These are phyloP conservation scores for Polyergus mexicanus DNA, from an alignment of 1,140 invertebrate species.

Conservation along the genomic window DNA sequence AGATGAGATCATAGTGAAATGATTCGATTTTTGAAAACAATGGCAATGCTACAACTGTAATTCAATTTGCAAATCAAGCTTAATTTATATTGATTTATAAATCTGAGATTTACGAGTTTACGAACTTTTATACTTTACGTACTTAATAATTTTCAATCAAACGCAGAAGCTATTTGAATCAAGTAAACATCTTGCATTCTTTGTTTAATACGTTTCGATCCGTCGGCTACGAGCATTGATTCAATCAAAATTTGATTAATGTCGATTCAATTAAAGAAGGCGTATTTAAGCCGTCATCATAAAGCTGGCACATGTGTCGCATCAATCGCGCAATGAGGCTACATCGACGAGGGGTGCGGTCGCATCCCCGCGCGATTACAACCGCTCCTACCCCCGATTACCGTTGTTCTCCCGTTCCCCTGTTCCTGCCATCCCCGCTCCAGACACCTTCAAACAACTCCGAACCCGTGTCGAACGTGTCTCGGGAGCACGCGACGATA, in stretches of 20 bases:
- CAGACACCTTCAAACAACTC: slow-evolving; percentile 59
- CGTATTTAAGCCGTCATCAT: slow-evolving; percentile 59
- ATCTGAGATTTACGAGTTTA: background rate
- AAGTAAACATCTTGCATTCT: background rate
- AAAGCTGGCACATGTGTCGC: slow-evolving; percentile 55
- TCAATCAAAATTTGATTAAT: slow-evolving; percentile 42
- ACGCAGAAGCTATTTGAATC: slow-evolving; percentile 3
- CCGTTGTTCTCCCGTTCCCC: slow-evolving; percentile 57
- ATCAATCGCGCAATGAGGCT: slow-evolving; percentile 57
- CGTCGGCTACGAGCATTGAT: background rate
- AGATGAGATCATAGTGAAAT: background rate
- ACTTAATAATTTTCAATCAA: slow-evolving; percentile 9
- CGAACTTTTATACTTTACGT: background rate
- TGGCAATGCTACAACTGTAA: background rate
- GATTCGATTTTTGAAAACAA: background rate
- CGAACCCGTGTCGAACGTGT: slow-evolving; percentile 65
- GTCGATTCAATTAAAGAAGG: slow-evolving; percentile 54
- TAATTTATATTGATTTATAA: background rate
- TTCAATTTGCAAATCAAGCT: background rate
- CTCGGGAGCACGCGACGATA: slow-evolving; percentile 70
- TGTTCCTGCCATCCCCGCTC: slow-evolving; percentile 10
- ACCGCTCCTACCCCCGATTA: slow-evolving; percentile 61
- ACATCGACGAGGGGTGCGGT: slow-evolving; percentile 59
- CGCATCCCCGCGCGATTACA: slow-evolving; percentile 64
- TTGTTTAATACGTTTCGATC: background rate